These are phyloP conservation scores for Trachymyrmex septentrionalis DNA, from an alignment of 1,140 invertebrate genomes.

Conservation along the genomic window DNA sequence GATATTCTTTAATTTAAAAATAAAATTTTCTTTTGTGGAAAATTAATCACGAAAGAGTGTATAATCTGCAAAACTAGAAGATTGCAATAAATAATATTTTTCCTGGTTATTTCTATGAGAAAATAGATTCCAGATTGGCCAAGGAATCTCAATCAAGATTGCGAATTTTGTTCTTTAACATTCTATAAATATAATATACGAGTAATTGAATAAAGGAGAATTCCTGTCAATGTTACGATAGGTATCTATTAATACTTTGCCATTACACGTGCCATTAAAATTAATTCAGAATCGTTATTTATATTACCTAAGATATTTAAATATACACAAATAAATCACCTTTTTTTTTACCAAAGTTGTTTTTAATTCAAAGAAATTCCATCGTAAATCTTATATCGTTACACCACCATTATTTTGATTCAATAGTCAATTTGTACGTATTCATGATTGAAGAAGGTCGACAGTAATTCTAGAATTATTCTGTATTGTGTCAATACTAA, in stretches of 20 bases:
- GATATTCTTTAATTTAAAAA: background rate
- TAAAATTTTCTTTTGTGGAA: background rate
- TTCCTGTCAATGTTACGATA: background rate
- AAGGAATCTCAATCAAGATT: background rate
- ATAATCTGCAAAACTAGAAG: background rate
- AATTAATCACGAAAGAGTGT: background rate
- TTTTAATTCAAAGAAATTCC: background rate
- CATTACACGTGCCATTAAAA: background rate
- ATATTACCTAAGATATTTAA: background rate
- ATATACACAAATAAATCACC: background rate
- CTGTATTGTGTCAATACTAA: background rate
- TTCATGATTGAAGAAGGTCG: background rate
- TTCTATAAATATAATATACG: background rate
- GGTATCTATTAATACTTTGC: background rate
- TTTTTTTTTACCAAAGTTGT: background rate
- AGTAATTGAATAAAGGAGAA: background rate
- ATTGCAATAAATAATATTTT: background rate
- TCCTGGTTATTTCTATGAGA: background rate
- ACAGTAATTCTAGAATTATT: conserved; percentile 2
- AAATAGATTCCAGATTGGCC: background rate
- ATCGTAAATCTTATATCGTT: conserved; percentile 15
- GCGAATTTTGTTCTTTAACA: background rate
- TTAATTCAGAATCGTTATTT: background rate
- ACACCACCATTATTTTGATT: background rate
- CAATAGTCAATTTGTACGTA: conserved; percentile 26